Percentiles rank a stretch among this genome's conserved stretches.
Conservation (phyloP, 92 coral and sea anemone genomes). For the Epizoanthus scotinus region DNA sequence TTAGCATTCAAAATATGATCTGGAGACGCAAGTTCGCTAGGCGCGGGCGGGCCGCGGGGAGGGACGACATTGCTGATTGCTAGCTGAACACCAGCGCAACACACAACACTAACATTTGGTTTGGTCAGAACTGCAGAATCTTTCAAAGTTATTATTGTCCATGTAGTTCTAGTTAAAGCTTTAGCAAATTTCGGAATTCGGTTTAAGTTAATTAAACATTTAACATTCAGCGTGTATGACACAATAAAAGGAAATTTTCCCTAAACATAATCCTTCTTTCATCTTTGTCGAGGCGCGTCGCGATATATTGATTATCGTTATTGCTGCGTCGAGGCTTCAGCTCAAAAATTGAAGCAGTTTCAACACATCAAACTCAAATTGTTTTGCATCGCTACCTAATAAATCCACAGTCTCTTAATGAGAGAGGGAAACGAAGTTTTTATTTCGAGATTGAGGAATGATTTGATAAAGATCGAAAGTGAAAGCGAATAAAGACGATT, state of each 20-base stretch:
- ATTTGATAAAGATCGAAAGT: not conserved
- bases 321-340: too few relatives aligned
- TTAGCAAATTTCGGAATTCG: too few relatives aligned
- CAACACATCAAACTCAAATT: too few relatives aligned
- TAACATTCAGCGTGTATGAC: not conserved
- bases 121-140: not conserved
- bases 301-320: not conserved
- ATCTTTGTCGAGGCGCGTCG: constrained; percentile 23
- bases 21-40: not conserved
- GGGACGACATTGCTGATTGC: not conserved
- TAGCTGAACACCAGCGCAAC: too few relatives aligned
- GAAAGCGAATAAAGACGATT: not conserved
- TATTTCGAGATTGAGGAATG: not conserved
- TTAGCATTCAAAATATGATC: not conserved
- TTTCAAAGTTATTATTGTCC: too few relatives aligned
- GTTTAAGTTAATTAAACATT: too few relatives aligned
- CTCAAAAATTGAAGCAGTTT: not conserved
- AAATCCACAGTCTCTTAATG: too few relatives aligned
- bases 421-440: not conserved
- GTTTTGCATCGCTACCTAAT: too few relatives aligned
- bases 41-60: not conserved
- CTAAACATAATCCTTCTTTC: not conserved
- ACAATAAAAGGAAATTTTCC: not conserved
- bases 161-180: too few relatives aligned
- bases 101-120: not conserved